Evolutionary conservation across 2,888 invertebrate genomes (phyloP).

Genomic region (Chloroclysta siterata): DNA sequence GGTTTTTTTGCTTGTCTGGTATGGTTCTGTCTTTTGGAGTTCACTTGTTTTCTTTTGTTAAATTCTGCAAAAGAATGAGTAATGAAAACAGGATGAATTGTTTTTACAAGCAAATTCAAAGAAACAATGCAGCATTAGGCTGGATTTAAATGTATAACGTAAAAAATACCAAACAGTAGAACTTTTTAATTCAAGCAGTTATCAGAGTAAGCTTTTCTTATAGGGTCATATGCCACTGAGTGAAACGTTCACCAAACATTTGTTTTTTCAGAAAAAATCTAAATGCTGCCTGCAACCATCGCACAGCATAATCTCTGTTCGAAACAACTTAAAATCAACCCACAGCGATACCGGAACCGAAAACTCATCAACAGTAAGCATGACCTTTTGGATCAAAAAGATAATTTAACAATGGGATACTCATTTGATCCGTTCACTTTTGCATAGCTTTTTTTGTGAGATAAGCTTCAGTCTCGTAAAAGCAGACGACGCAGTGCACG

Average conservation of each 20-base stretch:
- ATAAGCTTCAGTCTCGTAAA: background rate
- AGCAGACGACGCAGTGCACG: background rate
- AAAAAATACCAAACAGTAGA: too few species aligned
- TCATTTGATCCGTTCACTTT: constrained; percentile 59
- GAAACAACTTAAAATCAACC: constrained; percentile 1
- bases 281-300: background rate
- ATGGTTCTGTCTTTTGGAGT: constrained; percentile 35
- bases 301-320: background rate
- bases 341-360: constrained; percentile 45
- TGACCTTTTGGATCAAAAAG: constrained; percentile 53
- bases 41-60: constrained; percentile 16
- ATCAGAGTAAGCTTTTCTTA: too few species aligned
- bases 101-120: constrained; percentile 1
- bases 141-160: background rate
- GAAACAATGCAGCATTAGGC: background rate
- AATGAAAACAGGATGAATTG: constrained; percentile 8
- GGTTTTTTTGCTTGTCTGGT: constrained; percentile 41
- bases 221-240: too few species aligned
- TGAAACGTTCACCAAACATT: too few species aligned
- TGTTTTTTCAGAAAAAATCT: too few species aligned
- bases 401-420: constrained; percentile 57
- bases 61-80: constrained; percentile 14
- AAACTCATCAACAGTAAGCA: constrained; percentile 48
- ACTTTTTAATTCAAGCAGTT: too few species aligned
- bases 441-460: constrained; percentile 56